phyloP scores from a whole-genome alignment of 2,113 vertebrate genomes.

The Arvicanthis niloticus region DNA sequence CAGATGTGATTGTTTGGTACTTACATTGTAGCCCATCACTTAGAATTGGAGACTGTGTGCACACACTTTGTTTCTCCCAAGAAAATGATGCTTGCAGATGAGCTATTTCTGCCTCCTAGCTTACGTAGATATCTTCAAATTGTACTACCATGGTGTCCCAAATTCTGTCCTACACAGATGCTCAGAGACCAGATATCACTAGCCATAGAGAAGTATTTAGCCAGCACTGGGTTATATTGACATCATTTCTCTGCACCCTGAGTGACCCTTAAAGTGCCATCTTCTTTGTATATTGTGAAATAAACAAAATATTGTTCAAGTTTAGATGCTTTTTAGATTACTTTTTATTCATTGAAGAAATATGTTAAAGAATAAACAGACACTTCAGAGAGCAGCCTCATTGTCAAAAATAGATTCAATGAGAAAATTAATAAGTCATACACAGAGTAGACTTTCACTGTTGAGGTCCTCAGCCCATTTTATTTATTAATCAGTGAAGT shows the following conservation, averaged over 20 bases:
- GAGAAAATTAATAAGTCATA: slow-evolving; percentile 51
- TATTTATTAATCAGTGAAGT: slow-evolving; percentile 49
- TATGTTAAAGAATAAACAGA: slow-evolving; percentile 37
- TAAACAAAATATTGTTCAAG: slow-evolving; percentile 10
- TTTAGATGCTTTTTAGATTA: not conserved
- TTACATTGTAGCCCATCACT: slow-evolving; percentile 19
- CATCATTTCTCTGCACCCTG: slow-evolving; percentile 65
- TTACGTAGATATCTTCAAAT: slow-evolving; percentile 77
- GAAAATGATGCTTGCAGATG: slow-evolving; percentile 67
- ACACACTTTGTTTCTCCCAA: slow-evolving; percentile 69
- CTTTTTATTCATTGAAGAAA: not conserved
- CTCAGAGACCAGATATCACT: slow-evolving; percentile 79
- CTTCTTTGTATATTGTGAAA: slow-evolving; percentile 6
- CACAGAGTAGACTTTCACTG: slow-evolving; percentile 12
- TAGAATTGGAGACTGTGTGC: slow-evolving; percentile 65
- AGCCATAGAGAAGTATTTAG: slow-evolving; percentile 80
- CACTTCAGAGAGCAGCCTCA: slow-evolving; percentile 5
- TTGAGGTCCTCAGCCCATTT: slow-evolving; percentile 14
- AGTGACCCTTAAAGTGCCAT: slow-evolving; percentile 67
- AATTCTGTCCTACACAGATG: slow-evolving; percentile 82
- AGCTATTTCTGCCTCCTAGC: slow-evolving; percentile 37
- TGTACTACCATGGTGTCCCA: slow-evolving; percentile 75
- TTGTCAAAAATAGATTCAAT: slow-evolving; percentile 70
- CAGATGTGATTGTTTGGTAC: not conserved
- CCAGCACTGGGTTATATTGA: slow-evolving; percentile 64